These are phyloP conservation scores for Sebastiscus albofasciatus DNA, from an alignment of 2,797 vertebrate genomes.

Conservation along the genomic window DNA sequence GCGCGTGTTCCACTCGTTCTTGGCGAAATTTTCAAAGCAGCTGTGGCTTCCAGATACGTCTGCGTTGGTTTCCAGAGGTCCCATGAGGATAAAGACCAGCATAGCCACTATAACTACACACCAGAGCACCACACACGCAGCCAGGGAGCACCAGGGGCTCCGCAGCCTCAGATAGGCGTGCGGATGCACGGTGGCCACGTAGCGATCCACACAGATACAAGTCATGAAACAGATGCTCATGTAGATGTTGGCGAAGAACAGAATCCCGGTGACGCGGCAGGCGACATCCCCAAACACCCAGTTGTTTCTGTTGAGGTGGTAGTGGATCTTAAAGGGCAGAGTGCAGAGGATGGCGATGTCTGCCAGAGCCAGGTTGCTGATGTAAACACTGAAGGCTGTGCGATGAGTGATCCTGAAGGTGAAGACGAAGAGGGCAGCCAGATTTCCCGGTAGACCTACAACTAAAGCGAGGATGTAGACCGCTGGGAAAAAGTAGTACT, in stretches of 20 bases:
- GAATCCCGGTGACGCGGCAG: slow-evolving; percentile 77
- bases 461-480: slow-evolving; percentile 81
- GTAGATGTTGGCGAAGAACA: slow-evolving; percentile 84
- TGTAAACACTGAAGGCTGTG: slow-evolving; percentile 80
- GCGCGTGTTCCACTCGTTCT: slow-evolving; percentile 64
- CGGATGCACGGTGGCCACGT: slow-evolving; percentile 84
- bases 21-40: slow-evolving; percentile 86
- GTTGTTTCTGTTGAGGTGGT: slow-evolving; percentile 80
- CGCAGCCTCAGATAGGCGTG: slow-evolving; percentile 77
- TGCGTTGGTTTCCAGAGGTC: slow-evolving; percentile 53
- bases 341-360: slow-evolving; percentile 82
- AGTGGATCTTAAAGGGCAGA: slow-evolving; percentile 87
- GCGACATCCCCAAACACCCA: slow-evolving; percentile 83
- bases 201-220: slow-evolving; percentile 86
- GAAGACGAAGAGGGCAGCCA: slow-evolving; percentile 79
- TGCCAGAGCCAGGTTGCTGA: slow-evolving; percentile 84
- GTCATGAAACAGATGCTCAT: slow-evolving; percentile 87
- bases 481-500: slow-evolving; percentile 79
- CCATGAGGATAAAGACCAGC: slow-evolving; percentile 74
- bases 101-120: fast-evolving
- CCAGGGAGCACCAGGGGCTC: slow-evolving; percentile 1
- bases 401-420: slow-evolving; percentile 49
- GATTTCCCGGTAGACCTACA: slow-evolving; percentile 83
- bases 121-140: slow-evolving; percentile 77
- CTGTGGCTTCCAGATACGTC: neutral